phyloP scores from a whole-genome alignment of 35 echinoderm and acorn worm genomes.

The Apostichopus japonicus region DNA sequence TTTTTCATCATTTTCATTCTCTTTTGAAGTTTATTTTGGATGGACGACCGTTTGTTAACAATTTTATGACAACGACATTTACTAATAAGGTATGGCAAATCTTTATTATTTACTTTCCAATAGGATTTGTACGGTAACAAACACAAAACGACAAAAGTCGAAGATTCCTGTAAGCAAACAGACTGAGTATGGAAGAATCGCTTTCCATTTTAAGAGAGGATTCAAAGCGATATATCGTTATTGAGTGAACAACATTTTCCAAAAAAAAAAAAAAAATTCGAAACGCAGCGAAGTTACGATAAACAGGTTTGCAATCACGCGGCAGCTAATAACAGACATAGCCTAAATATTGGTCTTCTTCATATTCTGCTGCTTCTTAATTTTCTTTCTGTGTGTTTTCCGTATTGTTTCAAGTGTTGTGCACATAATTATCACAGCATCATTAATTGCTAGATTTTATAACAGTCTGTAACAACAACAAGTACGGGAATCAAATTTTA shows the following conservation, averaged over 20 bases:
- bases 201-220: not conserved
- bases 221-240: not conserved
- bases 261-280: not conserved
- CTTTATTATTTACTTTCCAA: slow-evolving; percentile 5
- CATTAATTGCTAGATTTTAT: too few species aligned
- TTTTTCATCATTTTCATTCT: not conserved
- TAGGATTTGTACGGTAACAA: not conserved
- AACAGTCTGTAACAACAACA: too few species aligned
- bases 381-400: too few species aligned
- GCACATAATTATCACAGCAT: too few species aligned
- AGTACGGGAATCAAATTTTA: not conserved
- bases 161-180: not conserved
- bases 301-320: too few species aligned
- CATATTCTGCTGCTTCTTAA: too few species aligned
- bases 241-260: not conserved
- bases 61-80: not conserved
- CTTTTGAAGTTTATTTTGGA: not conserved
- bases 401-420: too few species aligned
- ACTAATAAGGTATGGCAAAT: not conserved
- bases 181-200: not conserved
- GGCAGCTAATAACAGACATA: too few species aligned
- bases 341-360: too few species aligned
- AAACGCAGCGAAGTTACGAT: not conserved
- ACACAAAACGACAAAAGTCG: not conserved
- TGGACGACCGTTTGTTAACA: not conserved